phyloP scores from a whole-genome alignment of 2,797 vertebrate species.

The Amazonetta brasiliensis region DNA sequence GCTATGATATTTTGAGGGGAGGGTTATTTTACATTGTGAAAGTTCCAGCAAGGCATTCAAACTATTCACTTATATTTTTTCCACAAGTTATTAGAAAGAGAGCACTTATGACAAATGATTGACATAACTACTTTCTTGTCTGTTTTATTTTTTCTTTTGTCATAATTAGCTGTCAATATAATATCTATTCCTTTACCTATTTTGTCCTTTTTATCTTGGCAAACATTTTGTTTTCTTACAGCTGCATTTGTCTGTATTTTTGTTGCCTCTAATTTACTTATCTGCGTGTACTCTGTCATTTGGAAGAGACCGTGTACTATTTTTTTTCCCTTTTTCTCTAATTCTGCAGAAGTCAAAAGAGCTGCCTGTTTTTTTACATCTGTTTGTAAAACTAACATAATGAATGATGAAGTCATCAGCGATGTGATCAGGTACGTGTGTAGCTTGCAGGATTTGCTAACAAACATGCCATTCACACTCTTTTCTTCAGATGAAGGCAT shows the following conservation, averaged over 20 bases:
- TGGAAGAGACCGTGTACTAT: background rate
- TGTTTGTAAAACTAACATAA: background rate
- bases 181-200: background rate
- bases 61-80: background rate
- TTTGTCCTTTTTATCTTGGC: background rate
- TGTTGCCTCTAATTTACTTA: background rate
- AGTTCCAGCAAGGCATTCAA: background rate
- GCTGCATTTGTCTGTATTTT: background rate
- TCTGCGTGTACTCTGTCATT: background rate
- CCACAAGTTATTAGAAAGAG: background rate
- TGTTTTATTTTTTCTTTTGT: background rate
- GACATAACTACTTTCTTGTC: background rate
- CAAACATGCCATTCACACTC: background rate
- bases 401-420: background rate
- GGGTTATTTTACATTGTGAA: background rate
- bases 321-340: background rate
- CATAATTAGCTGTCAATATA: background rate
- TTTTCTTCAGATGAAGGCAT: background rate
- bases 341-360: background rate
- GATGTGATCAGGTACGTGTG: background rate
- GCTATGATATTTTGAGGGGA: background rate
- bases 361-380: conserved; percentile 10
- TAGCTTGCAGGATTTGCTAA: background rate
- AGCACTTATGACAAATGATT: conserved; percentile 16
- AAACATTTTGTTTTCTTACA: background rate